phyloP scores from a whole-genome alignment of 2,888 invertebrate species.

The Phragmatobia fuliginosa region DNA sequence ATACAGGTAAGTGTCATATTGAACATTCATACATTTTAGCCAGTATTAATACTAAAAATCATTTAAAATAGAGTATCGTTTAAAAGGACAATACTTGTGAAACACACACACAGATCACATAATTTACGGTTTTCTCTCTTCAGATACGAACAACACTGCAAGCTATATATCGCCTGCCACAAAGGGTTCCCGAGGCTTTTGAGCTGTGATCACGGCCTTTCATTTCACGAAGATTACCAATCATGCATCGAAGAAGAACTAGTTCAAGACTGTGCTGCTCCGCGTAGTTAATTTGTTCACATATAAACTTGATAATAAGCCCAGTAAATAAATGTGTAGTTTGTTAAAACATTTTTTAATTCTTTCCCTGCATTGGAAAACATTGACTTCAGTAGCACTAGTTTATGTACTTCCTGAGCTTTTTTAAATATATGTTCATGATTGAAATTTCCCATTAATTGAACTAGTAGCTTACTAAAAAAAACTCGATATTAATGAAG shows the following conservation, averaged over 20 bases:
- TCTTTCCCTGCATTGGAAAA: not conserved
- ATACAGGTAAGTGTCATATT: constrained; percentile 56
- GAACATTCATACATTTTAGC: constrained; percentile 29
- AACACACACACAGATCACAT: not conserved
- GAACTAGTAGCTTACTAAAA: no score
- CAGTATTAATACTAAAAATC: not conserved
- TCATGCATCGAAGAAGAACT: constrained; percentile 57
- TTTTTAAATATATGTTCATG: not conserved
- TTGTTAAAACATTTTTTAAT: not conserved
- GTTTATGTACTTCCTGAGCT: not conserved
- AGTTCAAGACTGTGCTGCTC: constrained; percentile 32
- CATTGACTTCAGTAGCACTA: no score
- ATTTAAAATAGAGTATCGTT: no score
- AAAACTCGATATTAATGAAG: no score
- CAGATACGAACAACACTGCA: constrained; percentile 66
- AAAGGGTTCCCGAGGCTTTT: constrained; percentile 67
- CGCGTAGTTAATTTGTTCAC: not conserved
- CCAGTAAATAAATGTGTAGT: not conserved
- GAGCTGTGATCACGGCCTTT: constrained; percentile 66
- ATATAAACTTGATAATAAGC: not conserved
- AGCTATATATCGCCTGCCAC: constrained; percentile 67
- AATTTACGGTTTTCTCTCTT: constrained; percentile 2
- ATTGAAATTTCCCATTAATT: no score
- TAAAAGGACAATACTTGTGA: no score
- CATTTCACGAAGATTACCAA: constrained; percentile 61